Percentiles rank a stretch among this genome's conserved stretches.
Evolutionary conservation across 2,797 vertebrate species (phyloP).

Genomic region (Sus cebifrons): DNA sequence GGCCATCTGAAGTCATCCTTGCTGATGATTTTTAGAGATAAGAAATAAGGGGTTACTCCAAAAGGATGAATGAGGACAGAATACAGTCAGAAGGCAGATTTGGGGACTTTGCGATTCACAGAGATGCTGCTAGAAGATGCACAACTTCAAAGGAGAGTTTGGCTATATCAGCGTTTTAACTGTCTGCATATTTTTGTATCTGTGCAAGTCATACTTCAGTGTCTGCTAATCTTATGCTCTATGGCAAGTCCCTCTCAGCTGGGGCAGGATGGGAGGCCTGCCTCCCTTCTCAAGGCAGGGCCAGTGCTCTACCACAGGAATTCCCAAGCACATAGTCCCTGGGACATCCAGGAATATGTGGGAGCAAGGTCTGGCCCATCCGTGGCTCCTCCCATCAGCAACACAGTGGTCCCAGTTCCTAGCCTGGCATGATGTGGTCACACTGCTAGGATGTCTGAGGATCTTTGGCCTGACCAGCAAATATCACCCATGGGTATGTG

Average conservation of each 20-base stretch:
- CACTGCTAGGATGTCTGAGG: neutral
- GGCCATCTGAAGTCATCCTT: constrained; percentile 29
- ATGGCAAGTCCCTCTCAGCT: constrained; percentile 1
- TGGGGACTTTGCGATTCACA: constrained; percentile 35
- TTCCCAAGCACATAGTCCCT: neutral
- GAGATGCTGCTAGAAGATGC: constrained; percentile 30
- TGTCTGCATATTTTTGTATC: constrained; percentile 25
- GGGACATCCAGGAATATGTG: neutral
- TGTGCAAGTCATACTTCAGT: neutral
- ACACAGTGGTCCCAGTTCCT: neutral
- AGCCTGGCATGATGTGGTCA: neutral
- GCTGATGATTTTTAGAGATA: constrained; percentile 49
- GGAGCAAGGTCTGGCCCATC: constrained; percentile 64
- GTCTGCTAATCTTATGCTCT: constrained; percentile 15
- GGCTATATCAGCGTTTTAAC: neutral
- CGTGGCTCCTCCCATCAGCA: constrained; percentile 17
- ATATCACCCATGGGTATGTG: neutral
- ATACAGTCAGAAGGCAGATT: constrained; percentile 36
- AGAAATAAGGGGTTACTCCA: constrained; percentile 46
- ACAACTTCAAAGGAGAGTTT: constrained; percentile 59
- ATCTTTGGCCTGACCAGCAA: constrained; percentile 29
- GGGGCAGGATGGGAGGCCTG: neutral
- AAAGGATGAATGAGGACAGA: constrained; percentile 43
- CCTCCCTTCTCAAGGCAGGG: constrained; percentile 30
- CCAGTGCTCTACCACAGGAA: constrained; percentile 62